Percentiles rank a stretch among this genome's conserved stretches.
Conservation (phyloP, 1,140 invertebrate genomes). For the Lithobius niger region DNA sequence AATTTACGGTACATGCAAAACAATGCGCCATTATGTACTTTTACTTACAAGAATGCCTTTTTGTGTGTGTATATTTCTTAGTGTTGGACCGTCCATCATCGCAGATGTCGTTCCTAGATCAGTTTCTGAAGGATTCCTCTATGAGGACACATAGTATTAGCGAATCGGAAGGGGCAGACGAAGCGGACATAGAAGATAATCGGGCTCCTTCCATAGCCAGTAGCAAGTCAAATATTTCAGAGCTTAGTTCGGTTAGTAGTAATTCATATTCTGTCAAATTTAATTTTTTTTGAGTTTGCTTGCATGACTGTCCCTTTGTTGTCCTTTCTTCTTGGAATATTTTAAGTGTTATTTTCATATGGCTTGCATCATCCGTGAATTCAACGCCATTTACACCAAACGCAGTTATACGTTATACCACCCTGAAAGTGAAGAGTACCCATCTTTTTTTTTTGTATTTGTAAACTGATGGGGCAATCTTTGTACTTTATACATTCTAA, state of each 20-base stretch:
- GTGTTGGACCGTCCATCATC: slow-evolving; percentile 71
- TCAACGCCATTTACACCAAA: too few species aligned
- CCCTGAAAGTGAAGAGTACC: too few species aligned
- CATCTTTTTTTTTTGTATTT: too few species aligned
- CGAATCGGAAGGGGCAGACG: slow-evolving; percentile 45
- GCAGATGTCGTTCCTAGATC: slow-evolving; percentile 76
- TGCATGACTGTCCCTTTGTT: slow-evolving; percentile 1
- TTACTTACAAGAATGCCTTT: slow-evolving; percentile 28
- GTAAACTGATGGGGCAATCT: too few species aligned
- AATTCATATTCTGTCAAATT: too few species aligned
- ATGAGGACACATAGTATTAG: slow-evolving; percentile 40
- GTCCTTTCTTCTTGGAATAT: too few species aligned
- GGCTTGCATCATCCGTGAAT: too few species aligned
- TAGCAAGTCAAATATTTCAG: slow-evolving; percentile 67
- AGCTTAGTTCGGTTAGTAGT: slow-evolving; percentile 55
- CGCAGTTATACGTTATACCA: too few species aligned
- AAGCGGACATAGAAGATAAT: slow-evolving; percentile 54
- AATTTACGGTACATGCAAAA: neutral
- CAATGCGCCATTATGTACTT: too few species aligned
- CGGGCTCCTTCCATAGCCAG: slow-evolving; percentile 57
- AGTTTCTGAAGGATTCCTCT: slow-evolving; percentile 65
- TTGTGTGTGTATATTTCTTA: slow-evolving; percentile 34
- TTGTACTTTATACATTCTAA: too few species aligned
- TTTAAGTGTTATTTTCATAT: too few species aligned
- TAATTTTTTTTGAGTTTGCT: slow-evolving; percentile 9